These are phyloP conservation scores for Drosophila teissieri DNA, from an alignment of 1,140 invertebrate species.

Conservation along the genomic window DNA sequence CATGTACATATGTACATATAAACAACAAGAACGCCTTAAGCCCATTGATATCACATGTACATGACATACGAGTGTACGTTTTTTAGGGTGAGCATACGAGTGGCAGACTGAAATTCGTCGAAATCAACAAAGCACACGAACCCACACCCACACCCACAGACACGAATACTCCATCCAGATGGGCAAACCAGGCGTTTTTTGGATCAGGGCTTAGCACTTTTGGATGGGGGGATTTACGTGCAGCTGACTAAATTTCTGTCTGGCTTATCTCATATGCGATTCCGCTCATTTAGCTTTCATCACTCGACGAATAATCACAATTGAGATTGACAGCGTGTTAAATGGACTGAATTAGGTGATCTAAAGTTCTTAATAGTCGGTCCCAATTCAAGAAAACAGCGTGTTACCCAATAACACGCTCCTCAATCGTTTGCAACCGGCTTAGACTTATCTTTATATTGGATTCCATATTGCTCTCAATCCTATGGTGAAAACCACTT, in stretches of 20 bases:
- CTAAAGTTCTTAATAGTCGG: constrained; percentile 10
- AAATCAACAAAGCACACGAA: constrained; percentile 56
- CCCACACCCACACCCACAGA: constrained; percentile 14
- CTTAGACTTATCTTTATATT: too few species aligned
- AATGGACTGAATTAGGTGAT: constrained; percentile 28
- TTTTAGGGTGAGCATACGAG: background rate
- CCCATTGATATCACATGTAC: constrained; percentile 35
- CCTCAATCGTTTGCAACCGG: too few species aligned
- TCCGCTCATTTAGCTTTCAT: constrained; percentile 21
- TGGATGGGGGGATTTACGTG: constrained; percentile 11
- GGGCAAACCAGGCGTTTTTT: constrained; percentile 4
- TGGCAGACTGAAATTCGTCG: constrained; percentile 52
- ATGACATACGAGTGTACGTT: constrained; percentile 10
- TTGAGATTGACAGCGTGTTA: constrained; percentile 39
- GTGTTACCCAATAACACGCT: background rate
- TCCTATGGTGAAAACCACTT: too few species aligned
- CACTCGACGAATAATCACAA: constrained; percentile 20
- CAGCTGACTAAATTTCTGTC: constrained; percentile 37
- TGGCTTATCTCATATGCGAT: constrained; percentile 31
- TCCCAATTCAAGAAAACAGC: background rate
- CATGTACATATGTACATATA: constrained; percentile 1
- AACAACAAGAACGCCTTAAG: constrained; percentile 24
- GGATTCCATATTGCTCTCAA: background rate
- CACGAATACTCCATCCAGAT: constrained; percentile 5
- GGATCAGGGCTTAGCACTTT: constrained; percentile 4